A percentile compares a stretch with the other conserved stretches of the same genome.
phyloP scores from a whole-genome alignment of 2,113 vertebrate species.

The Gavialis gangeticus region DNA sequence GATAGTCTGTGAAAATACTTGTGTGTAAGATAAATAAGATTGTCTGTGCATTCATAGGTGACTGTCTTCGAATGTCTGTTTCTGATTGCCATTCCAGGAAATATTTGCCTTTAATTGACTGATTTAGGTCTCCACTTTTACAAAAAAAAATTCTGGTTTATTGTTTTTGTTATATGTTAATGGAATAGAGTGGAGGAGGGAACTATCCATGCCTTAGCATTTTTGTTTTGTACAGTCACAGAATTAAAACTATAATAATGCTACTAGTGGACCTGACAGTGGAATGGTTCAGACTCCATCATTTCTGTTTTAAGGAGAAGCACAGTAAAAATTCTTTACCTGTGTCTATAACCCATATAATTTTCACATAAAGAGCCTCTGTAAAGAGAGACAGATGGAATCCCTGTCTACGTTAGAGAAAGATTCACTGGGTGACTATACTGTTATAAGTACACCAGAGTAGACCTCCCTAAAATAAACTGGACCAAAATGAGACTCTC shows the following conservation, averaged over 20 bases:
- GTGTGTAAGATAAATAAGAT: background rate
- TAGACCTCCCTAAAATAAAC: background rate
- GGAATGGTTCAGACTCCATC: background rate
- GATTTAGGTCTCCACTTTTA: background rate
- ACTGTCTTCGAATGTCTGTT: background rate
- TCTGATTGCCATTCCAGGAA: background rate
- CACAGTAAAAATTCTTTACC: background rate
- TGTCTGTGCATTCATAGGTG: background rate
- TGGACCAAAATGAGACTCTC: background rate
- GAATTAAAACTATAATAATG: background rate
- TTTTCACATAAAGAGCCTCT: background rate
- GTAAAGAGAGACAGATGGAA: background rate
- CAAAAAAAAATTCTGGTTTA: background rate
- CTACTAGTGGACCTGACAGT: background rate
- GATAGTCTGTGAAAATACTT: background rate
- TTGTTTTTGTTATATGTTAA: background rate
- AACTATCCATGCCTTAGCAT: no score
- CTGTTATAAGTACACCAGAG: background rate
- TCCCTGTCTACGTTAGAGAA: background rate
- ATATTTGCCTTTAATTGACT: background rate
- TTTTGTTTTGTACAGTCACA: no score
- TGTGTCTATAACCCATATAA: background rate
- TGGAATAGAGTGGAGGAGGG: no score
- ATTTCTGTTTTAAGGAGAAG: background rate
- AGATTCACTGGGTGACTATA: background rate